Evolutionary conservation across 2,113 vertebrate genomes (phyloP), one percentile per base, ranked within the genome.

Genomic region (Porphyrio hochstetteri): DNA sequence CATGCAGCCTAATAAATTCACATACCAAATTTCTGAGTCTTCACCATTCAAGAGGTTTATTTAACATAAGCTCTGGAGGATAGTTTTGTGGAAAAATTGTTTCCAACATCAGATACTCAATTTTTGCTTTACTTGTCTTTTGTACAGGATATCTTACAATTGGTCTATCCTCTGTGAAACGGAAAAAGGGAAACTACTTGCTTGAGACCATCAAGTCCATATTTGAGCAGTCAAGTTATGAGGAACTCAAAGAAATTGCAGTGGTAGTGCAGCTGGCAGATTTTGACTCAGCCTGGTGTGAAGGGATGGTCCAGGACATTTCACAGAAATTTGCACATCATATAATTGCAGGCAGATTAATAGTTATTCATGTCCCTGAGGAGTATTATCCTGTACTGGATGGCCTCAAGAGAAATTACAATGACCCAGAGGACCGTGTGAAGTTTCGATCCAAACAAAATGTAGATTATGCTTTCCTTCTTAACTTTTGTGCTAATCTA

Each of bases 381-480:
- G 98, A 99, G 88, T 99, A 99, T 93, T 99, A 99, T 55, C 99
- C 99, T 13, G 98, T 98, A 64, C 92, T 99, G 93, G 98, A 99
- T 23, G 99, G 99, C 44, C 97, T 99, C 82, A 99, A 99, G 95
- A 98, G 99, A 98, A 99, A 99, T 96, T 99, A 99, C 95, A 99
- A 99, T 46, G 99, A 99, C 93, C 99, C 99, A 1, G 99, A 99
- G 88, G 99, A 99, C 67, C 98, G 99, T 46, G 99, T 99, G 42
- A 99, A 98, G 60, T 99, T 99, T 97, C 98, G 99, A 89, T 99
- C 99, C 42, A 99, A 99, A 93, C 99, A 99, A 98, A 99, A 99
- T 63, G 99, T 99, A 78, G 99, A 99, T 97, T 98, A 98, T 56
- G 98, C 98, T 79, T 98, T 98, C 88, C 94, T 98, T 82, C 97